Base-by-base conservation (phyloP, 2,888 invertebrate genomes). In the Chouioia cunea region DNA sequence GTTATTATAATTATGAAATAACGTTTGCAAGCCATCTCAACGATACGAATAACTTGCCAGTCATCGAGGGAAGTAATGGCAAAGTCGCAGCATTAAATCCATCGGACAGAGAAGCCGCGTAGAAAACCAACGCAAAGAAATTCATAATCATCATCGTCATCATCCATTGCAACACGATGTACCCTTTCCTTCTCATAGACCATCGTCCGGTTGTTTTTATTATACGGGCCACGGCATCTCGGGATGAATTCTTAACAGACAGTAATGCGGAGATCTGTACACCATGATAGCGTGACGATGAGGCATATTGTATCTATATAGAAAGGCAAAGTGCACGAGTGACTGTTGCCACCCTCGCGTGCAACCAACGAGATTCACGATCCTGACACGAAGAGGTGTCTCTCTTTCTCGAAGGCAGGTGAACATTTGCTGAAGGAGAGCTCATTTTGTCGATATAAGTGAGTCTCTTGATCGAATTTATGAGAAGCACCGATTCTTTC, bases 281-380 rank as follows among this genome's bases (percentile, higher is more conserved):
- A n/a, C n/a, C n/a, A n/a, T 58, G 65, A 68, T 56, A 62, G 36
- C 36, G 6, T 52, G 47, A 54, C 22, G 47, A 60, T 68, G 62
- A 68, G 54, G 36, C 48, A 46, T 16, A 50, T 16, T 10, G 16
- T 57, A n/a, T 15, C 16, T 47, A 16, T 59, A 22, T 58, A 46
- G 46, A 46, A 10, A 53, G n/a, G 18, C 12, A n/a, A 58, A 46
- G 14, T 58, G 15, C 14, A 22, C 10, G 44, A n/a, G 15, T 2
- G 16, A 15, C 46, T 43, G 18, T 36, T 15, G 14, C 46, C 18
- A 58, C 10, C 58, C 20, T 10, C 18, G 36, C 36, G 36, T 36
- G 36, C 36, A 36, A 36, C 36, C 36, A 36, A 36, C 36, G 36
- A 36, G 36, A 36, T 36, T 12, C 36, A 20, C 16, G 20, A 52